Percentiles rank a stretch among this genome's conserved stretches.
phyloP scores from a whole-genome alignment of 1,140 invertebrate genomes.

The Platorchestia sp. region DNA sequence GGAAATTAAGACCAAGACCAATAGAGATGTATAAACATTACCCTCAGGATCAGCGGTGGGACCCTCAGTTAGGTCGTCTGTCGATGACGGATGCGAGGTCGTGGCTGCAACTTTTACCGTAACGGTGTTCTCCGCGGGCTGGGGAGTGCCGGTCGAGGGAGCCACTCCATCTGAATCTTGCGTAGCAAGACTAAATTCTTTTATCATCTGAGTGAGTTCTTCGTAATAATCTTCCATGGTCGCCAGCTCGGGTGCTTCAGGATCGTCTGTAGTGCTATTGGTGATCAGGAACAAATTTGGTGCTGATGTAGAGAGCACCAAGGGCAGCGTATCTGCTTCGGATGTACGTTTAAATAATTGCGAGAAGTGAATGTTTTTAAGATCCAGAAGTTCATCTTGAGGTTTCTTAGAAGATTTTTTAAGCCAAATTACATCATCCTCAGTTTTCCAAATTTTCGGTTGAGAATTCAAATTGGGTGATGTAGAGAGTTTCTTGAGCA shows the following conservation, averaged over 20 bases:
- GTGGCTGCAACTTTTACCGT: not conserved
- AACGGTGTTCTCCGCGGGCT: not conserved
- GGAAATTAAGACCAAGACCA: not conserved
- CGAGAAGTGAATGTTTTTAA: not conserved
- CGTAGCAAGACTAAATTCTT: not conserved
- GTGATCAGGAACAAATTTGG: not conserved
- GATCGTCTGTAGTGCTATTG: not conserved
- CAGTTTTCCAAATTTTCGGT: not conserved
- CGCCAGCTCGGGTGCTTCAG: not conserved
- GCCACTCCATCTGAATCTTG: not conserved
- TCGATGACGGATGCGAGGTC: not conserved
- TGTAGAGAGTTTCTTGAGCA: not conserved
- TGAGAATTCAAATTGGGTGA: not conserved
- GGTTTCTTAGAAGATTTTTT: not conserved
- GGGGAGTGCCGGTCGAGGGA: not conserved
- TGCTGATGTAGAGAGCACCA: not conserved
- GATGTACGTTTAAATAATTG: not conserved
- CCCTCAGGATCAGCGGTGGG: not conserved
- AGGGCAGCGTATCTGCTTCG: not conserved
- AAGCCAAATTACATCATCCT: not conserved
- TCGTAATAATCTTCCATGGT: not conserved
- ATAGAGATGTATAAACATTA: not conserved
- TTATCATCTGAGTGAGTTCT: not conserved
- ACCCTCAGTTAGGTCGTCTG: not conserved
- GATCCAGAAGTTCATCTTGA: not conserved